A percentile compares a stretch with the other conserved stretches of the same genome.
Evolutionary conservation across 1,140 invertebrate species (phyloP).

Genomic region (Eriocheir sinensis): DNA sequence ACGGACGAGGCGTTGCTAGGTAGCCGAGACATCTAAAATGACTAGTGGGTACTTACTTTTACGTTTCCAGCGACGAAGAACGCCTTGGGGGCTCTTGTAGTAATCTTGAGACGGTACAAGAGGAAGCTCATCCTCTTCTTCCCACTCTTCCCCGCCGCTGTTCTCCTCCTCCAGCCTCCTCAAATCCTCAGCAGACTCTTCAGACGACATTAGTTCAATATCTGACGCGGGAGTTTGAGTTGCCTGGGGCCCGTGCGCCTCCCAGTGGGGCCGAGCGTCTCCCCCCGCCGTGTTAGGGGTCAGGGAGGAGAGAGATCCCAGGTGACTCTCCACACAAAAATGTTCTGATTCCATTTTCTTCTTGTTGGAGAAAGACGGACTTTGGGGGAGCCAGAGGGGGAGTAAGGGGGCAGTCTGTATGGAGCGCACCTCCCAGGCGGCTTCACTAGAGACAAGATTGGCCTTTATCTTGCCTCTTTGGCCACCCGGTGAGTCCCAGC

Average conservation of each 20-base stretch:
- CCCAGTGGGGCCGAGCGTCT: neutral
- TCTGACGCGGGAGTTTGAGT: conserved; percentile 8
- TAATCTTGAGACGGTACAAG: neutral
- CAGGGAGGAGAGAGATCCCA: neutral
- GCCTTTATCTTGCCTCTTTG: conserved; percentile 1
- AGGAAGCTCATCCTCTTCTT: neutral
- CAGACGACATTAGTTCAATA: neutral
- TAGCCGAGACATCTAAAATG: neutral
- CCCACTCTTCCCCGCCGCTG: neutral
- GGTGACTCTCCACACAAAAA: neutral
- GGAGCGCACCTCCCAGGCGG: neutral
- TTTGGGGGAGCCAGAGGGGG: neutral
- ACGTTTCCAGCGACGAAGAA: neutral
- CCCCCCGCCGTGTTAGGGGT: neutral
- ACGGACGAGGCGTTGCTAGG: neutral
- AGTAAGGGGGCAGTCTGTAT: neutral
- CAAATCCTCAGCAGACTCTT: neutral
- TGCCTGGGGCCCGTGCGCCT: neutral
- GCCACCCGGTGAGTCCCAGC: neutral
- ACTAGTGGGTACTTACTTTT: neutral
- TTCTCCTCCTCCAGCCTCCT: neutral
- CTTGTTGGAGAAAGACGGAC: neutral
- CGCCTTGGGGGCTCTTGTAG: neutral
- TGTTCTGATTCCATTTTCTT: neutral
- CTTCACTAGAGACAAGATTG: conserved; percentile 13